These are phyloP conservation scores for Apamea monoglypha DNA, from an alignment of 2,888 invertebrate species.

Conservation along the genomic window DNA sequence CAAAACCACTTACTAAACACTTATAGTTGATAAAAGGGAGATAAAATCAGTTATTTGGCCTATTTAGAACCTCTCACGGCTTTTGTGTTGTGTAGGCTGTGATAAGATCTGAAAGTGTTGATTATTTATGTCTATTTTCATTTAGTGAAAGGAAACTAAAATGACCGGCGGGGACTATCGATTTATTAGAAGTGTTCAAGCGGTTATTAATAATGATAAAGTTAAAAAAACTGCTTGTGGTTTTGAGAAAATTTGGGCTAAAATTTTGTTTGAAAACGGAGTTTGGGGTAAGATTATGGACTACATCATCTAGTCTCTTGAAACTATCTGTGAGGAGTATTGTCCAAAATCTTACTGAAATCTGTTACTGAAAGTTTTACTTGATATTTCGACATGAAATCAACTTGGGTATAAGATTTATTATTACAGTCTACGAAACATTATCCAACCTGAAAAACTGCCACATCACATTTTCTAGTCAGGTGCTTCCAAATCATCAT, in stretches of 20 bases:
- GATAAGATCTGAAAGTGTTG: constrained; percentile 19
- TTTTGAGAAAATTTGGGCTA: background rate
- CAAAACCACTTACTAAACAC: constrained; percentile 57
- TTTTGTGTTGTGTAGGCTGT: constrained; percentile 24
- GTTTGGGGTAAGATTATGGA: background rate
- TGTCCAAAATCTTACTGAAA: background rate
- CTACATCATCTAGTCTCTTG: background rate
- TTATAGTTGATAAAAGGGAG: constrained; percentile 59
- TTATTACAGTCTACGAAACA: background rate
- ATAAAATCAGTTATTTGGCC: constrained; percentile 57
- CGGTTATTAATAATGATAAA: constrained; percentile 6
- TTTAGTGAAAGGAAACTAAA: constrained; percentile 39
- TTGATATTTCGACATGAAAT: background rate
- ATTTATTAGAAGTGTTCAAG: background rate
- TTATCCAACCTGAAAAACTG: background rate
- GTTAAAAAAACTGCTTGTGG: background rate
- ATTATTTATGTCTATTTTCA: constrained; percentile 44
- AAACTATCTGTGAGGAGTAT: too few species aligned
- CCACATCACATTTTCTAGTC: background rate
- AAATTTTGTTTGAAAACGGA: background rate
- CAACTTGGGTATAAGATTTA: background rate
- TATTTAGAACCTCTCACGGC: constrained; percentile 40
- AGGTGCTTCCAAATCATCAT: background rate
- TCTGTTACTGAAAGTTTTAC: background rate
- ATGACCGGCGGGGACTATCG: constrained; percentile 7